A percentile compares a stretch with the other conserved stretches of the same genome.
Conservation (phyloP, 2,797 vertebrate species). For the Oceanodroma leucorhoa region DNA sequence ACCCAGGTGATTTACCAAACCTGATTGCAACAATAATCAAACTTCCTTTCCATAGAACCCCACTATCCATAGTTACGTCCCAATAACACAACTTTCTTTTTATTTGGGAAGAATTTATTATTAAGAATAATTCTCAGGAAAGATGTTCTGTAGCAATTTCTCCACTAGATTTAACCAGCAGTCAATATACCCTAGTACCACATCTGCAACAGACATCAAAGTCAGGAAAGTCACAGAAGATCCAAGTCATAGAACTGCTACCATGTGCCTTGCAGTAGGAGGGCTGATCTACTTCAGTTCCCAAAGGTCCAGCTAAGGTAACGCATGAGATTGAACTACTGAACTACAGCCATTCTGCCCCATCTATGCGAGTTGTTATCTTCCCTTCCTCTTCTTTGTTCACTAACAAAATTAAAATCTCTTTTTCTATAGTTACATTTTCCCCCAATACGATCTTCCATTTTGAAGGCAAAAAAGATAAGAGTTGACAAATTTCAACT, state of each 20-base stretch:
- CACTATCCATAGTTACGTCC: fast-evolving
- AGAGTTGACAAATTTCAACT: background rate
- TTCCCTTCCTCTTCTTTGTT: background rate
- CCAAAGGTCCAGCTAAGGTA: background rate
- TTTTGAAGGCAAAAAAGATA: background rate
- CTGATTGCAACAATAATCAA: background rate
- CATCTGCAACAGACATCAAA: background rate
- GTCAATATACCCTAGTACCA: background rate
- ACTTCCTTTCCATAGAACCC: background rate
- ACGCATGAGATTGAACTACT: fast-evolving
- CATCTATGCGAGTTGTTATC: fast-evolving
- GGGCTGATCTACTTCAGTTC: background rate
- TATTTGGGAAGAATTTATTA: background rate
- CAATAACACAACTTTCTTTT: background rate
- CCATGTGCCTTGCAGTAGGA: background rate
- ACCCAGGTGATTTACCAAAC: background rate
- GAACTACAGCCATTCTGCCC: background rate
- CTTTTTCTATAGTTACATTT: background rate
- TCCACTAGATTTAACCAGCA: background rate
- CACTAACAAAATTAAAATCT: background rate
- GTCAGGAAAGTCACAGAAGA: background rate
- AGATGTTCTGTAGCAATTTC: background rate
- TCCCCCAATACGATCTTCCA: background rate
- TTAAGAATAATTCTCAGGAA: background rate
- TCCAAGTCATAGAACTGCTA: background rate